These are phyloP conservation scores for Micoletzkya japonica DNA, from an alignment of 2,888 invertebrate genomes.

Conservation along the genomic window DNA sequence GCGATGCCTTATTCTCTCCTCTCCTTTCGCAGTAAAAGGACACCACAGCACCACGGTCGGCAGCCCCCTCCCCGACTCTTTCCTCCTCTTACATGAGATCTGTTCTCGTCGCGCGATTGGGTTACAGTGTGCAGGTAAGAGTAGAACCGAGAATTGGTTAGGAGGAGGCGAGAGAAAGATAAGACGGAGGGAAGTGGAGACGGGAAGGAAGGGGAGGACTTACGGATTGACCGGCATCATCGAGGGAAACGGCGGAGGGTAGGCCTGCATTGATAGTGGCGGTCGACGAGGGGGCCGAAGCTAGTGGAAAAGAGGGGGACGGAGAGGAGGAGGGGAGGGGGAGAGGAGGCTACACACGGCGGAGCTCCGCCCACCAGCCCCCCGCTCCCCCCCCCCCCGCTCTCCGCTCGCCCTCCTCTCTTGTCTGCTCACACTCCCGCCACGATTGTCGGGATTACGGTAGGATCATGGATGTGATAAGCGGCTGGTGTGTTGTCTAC, in stretches of 20 bases:
- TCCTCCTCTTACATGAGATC: not conserved
- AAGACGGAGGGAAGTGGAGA: not conserved
- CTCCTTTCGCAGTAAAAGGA: too few species aligned
- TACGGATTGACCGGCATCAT: not conserved
- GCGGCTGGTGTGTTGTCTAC: too few species aligned
- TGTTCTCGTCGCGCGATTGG: not conserved
- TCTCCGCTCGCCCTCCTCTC: not conserved
- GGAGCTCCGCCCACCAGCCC: constrained; percentile 3
- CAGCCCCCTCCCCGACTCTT: too few species aligned
- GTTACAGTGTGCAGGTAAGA: not conserved
- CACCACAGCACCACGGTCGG: too few species aligned
- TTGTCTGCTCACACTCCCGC: not conserved
- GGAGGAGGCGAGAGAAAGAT: not conserved
- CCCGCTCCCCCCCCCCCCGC: not conserved
- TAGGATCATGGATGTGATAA: too few species aligned
- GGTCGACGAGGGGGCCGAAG: not conserved
- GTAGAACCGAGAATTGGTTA: too few species aligned
- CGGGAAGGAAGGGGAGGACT: not conserved
- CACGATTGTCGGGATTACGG: too few species aligned
- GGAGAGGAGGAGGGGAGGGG: constrained; percentile 5
- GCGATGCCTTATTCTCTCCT: too few species aligned
- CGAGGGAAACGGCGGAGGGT: not conserved
- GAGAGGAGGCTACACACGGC: not conserved
- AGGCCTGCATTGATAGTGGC: constrained; percentile 15
- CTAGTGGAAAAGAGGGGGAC: not conserved